Percentiles rank a stretch among this genome's conserved stretches.
Conservation (phyloP, 2,797 vertebrate species). For the Paedocypris micromegethes region DNA sequence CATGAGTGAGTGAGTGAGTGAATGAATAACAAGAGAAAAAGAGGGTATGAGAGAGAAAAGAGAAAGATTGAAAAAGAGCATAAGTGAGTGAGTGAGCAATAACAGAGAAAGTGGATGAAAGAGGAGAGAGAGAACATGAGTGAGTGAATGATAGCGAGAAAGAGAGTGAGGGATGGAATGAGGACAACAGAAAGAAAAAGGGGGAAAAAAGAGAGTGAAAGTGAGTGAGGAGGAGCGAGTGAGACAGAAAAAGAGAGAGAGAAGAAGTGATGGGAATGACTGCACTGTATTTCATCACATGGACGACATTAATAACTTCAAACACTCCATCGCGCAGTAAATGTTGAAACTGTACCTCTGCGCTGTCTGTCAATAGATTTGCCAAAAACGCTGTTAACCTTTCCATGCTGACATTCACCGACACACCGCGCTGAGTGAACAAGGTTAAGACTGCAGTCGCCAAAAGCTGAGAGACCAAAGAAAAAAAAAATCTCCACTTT, state of each 20-base stretch:
- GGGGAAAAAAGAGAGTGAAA: conserved; percentile 28
- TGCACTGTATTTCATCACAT: conserved; percentile 40
- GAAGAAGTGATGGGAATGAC: conserved; percentile 2
- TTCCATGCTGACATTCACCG: conserved; percentile 60
- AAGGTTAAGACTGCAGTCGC: conserved; percentile 75
- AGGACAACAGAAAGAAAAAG: not conserved
- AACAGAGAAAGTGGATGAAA: conserved; percentile 8
- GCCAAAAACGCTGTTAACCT: conserved; percentile 63
- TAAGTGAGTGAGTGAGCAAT: conserved; percentile 2
- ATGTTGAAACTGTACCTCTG: conserved; percentile 65
- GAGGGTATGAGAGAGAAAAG: too few relatives aligned
- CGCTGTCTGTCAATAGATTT: conserved; percentile 52
- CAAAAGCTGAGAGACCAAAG: conserved; percentile 64
- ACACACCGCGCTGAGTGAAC: conserved; percentile 63
- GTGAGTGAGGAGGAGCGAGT: not conserved
- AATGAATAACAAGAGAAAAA: too few relatives aligned
- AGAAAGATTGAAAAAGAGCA: conserved; percentile 36
- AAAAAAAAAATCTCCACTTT: not conserved
- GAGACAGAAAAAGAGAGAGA: not conserved
- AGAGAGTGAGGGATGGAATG: conserved; percentile 6
- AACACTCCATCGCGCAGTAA: conserved; percentile 30
- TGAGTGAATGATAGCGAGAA: conserved; percentile 50
- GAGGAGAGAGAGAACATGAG: conserved; percentile 3
- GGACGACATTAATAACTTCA: conserved; percentile 39
- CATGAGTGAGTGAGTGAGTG: too few relatives aligned